Evolutionary conservation across 2,888 invertebrate species (phyloP).

Genomic region (Lysandra bellargus): DNA sequence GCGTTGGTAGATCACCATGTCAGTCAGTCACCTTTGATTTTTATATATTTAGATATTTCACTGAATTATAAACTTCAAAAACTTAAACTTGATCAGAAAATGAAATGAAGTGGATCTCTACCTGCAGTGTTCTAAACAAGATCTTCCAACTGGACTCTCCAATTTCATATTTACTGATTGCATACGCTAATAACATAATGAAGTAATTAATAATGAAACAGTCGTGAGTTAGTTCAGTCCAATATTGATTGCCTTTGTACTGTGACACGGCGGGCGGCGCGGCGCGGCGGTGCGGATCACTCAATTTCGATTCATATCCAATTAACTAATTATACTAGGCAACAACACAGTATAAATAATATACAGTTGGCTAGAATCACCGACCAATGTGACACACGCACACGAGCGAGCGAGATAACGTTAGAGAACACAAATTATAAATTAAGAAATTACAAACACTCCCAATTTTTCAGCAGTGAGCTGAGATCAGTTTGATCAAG

Average conservation of each 20-base stretch:
- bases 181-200: conserved; percentile 1
- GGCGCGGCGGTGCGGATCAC: conserved; percentile 3
- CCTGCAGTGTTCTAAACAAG: no score
- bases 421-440: background rate
- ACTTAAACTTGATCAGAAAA: background rate
- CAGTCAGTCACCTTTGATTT: no score
- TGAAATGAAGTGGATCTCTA: background rate
- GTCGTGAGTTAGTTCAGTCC: conserved; percentile 3
- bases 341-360: background rate
- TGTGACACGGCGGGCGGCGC: background rate
- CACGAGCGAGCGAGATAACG: no score
- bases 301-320: conserved; percentile 11
- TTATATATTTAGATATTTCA: no score
- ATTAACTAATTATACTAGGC: background rate
- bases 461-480: no score
- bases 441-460: no score
- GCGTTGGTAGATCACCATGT: no score
- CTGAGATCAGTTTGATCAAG: no score
- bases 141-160: background rate
- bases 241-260: conserved; percentile 15
- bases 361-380: background rate
- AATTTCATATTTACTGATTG: background rate
- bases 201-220: conserved; percentile 2
- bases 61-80: no score
- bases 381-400: no score